phyloP scores from a whole-genome alignment of 2,113 vertebrate species.

The Poeciliopsis retropinna region DNA sequence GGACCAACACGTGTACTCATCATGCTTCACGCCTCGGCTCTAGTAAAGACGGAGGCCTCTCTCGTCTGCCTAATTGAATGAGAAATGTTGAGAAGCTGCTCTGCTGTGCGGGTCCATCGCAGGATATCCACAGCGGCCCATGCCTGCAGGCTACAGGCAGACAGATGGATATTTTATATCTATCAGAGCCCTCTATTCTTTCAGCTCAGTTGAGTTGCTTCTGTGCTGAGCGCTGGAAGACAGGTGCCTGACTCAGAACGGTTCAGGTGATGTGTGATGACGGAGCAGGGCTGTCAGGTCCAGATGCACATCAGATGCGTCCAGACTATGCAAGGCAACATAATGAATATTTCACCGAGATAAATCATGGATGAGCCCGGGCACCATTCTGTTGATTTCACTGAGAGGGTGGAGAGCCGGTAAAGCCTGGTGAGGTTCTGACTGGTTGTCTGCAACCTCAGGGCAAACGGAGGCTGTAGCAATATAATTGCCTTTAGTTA shows the following conservation, averaged over 20 bases:
- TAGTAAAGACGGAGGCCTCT: conserved; percentile 36
- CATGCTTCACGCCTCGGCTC: conserved; percentile 21
- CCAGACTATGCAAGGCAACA: conserved; percentile 70
- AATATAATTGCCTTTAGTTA: conserved; percentile 79
- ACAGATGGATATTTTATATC: conserved; percentile 74
- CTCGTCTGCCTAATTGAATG: conserved; percentile 68
- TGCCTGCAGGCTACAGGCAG: conserved; percentile 72
- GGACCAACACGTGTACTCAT: conserved; percentile 40
- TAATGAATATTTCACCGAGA: conserved; percentile 78
- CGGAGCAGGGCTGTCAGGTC: conserved; percentile 75
- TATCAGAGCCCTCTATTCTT: conserved; percentile 71
- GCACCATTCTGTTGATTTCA: conserved; percentile 75
- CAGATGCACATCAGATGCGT: conserved; percentile 71
- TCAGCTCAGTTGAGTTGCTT: conserved; percentile 70
- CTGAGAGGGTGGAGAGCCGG: conserved; percentile 64
- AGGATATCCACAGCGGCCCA: conserved; percentile 62
- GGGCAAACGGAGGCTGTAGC: conserved; percentile 77
- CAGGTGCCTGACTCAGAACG: conserved; percentile 67
- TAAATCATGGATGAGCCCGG: conserved; percentile 76
- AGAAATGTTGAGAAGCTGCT: conserved; percentile 66
- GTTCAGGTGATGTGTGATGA: conserved; percentile 74
- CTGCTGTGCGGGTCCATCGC: conserved; percentile 46
- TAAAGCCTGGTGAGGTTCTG: conserved; percentile 69
- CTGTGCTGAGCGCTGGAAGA: conserved; percentile 64
- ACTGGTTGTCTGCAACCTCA: conserved; percentile 76